phyloP scores from a whole-genome alignment of 2,113 vertebrate species.

The Oncorhynchus mykiss region DNA sequence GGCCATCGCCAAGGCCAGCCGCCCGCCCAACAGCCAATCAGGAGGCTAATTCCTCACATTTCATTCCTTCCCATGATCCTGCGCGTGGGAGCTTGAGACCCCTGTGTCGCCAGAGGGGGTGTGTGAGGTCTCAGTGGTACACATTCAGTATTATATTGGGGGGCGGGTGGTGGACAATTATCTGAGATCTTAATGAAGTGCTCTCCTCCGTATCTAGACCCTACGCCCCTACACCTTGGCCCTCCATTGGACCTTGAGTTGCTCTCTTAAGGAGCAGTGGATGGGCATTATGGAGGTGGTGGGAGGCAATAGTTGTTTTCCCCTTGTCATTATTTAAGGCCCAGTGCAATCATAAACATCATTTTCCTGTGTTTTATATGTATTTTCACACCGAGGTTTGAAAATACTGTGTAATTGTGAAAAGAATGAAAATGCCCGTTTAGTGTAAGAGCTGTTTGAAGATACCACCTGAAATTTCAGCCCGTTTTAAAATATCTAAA shows the following conservation, averaged over 20 bases:
- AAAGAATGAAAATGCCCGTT: too few species aligned
- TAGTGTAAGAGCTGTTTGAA: too few species aligned
- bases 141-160: neutral
- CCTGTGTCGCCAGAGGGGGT: slow-evolving; percentile 1
- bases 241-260: slow-evolving; percentile 22
- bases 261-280: slow-evolving; percentile 6
- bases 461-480: too few species aligned
- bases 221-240: neutral
- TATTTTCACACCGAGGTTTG: too few species aligned
- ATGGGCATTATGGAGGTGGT: neutral
- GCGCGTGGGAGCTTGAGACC: slow-evolving; percentile 39
- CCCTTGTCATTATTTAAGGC: too few species aligned
- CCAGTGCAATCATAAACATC: too few species aligned
- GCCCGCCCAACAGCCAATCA: slow-evolving; percentile 53
- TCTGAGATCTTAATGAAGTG: slow-evolving; percentile 44
- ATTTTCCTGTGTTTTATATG: too few species aligned
- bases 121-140: slow-evolving; percentile 50
- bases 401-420: too few species aligned
- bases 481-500: too few species aligned
- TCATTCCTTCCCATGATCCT: slow-evolving; percentile 67
- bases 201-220: slow-evolving; percentile 30
- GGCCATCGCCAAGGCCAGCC: neutral
- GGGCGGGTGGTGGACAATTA: slow-evolving; percentile 35
- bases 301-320: neutral
- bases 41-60: slow-evolving; percentile 61